Percentiles rank a stretch among this genome's conserved stretches.
Conservation (phyloP, 2,797 vertebrate genomes). For the Alexandromys oeconomus region DNA sequence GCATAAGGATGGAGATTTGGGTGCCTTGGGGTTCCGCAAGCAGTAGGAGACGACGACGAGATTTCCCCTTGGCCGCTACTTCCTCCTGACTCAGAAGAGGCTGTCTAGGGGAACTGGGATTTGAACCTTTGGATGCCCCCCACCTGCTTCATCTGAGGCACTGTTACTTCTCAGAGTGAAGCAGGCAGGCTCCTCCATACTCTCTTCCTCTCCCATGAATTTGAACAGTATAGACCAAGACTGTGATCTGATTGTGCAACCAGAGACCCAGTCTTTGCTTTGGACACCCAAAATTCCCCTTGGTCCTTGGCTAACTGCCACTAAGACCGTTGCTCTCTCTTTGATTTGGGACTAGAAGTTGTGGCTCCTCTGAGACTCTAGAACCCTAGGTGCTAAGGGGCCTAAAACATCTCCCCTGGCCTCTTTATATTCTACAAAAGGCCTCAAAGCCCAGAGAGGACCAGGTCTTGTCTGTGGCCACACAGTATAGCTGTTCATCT, state of each 20-base stretch:
- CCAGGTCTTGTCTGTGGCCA: neutral
- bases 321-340: neutral
- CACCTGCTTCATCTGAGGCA: neutral
- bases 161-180: neutral
- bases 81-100: neutral
- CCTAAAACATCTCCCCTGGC: neutral
- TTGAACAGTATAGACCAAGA: neutral
- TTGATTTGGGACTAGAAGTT: neutral
- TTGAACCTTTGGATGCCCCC: neutral
- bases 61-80: neutral
- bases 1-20: too few relatives aligned
- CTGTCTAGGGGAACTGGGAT: fast-evolving
- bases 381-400: neutral
- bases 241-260: neutral
- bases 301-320: neutral
- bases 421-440: neutral
- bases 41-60: neutral
- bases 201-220: neutral
- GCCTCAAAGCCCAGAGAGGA: neutral
- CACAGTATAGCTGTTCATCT: neutral
- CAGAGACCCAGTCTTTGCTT: neutral
- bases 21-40: neutral
- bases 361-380: neutral
- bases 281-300: neutral
- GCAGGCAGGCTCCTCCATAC: neutral